A percentile compares a stretch with the other conserved stretches of the same genome.
These are phyloP conservation scores for Drosophila parvula DNA, from an alignment of 1,140 invertebrate species.

Conservation along the genomic window DNA sequence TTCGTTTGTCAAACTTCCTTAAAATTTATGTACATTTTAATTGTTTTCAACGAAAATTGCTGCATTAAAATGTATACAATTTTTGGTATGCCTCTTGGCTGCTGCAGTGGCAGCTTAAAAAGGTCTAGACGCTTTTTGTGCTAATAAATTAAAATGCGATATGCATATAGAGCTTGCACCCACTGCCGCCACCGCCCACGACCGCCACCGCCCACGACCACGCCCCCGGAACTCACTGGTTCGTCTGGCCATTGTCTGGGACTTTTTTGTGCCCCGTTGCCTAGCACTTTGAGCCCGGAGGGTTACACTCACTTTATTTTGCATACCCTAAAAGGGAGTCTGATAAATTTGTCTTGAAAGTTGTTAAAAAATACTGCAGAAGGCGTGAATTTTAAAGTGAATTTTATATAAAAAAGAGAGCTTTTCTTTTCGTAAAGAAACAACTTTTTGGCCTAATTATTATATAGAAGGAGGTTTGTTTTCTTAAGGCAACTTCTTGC, in stretches of 20 bases:
- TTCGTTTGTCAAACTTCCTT: slow-evolving; percentile 52
- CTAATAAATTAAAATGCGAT: slow-evolving; percentile 83
- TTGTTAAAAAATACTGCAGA: no score
- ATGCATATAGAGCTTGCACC: slow-evolving; percentile 70
- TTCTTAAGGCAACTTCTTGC: background rate
- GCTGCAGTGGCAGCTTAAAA: slow-evolving; percentile 68
- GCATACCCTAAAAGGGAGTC: slow-evolving; percentile 12
- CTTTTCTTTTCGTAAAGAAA: no score
- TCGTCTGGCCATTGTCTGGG: slow-evolving; percentile 70
- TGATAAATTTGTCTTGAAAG: background rate
- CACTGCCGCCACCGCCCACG: slow-evolving; percentile 27
- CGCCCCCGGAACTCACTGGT: slow-evolving; percentile 28
- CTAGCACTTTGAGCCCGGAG: slow-evolving; percentile 36
- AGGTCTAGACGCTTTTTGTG: slow-evolving; percentile 81
- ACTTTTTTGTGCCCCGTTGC: slow-evolving; percentile 61
- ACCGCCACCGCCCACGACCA: slow-evolving; percentile 21
- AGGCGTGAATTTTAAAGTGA: no score
- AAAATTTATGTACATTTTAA: slow-evolving; percentile 81
- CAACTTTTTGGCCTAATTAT: no score
- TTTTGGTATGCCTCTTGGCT: slow-evolving; percentile 38
- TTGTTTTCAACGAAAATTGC: slow-evolving; percentile 69
- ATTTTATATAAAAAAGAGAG: no score
- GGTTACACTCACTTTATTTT: slow-evolving; percentile 41
- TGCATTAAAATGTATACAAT: slow-evolving; percentile 68
- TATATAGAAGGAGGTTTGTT: no score